Conservation (phyloP, 2,797 vertebrate genomes). For the Cyclopterus lumpus region DNA sequence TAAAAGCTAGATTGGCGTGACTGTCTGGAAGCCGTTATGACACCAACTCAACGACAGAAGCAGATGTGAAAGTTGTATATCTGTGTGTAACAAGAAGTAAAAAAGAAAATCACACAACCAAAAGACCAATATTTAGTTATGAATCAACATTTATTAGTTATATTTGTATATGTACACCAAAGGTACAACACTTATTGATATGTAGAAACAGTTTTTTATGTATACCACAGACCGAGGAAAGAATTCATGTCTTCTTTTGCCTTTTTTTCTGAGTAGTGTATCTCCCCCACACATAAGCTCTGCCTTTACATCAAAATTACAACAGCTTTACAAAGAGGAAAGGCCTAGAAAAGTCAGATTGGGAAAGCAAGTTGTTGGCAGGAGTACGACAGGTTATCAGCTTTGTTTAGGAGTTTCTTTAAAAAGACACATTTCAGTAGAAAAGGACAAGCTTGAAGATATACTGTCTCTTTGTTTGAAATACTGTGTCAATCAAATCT, state of each 20-base stretch:
- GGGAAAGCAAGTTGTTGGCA: constrained; percentile 69
- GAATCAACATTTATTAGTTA: constrained; percentile 98
- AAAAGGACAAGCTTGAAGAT: constrained; percentile 70
- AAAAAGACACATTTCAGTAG: constrained; percentile 69
- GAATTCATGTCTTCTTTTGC: constrained; percentile 70
- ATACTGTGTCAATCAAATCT: constrained; percentile 47
- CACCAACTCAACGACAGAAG: not conserved
- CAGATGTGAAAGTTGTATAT: not conserved
- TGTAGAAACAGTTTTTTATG: constrained; percentile 86
- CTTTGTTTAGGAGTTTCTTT: constrained; percentile 57
- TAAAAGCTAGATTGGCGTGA: not conserved
- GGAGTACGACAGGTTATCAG: constrained; percentile 61
- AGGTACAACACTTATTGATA: constrained; percentile 96
- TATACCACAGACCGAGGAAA: constrained; percentile 80
- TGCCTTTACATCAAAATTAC: constrained; percentile 87
- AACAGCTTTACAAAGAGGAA: constrained; percentile 86
- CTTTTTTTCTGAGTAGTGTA: constrained; percentile 70
- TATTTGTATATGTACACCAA: constrained; percentile 96
- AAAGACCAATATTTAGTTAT: constrained; percentile 83
- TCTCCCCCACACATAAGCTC: constrained; percentile 67
- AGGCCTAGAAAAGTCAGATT: constrained; percentile 83
- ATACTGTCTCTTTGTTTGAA: constrained; percentile 60
- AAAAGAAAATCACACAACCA: constrained; percentile 2
- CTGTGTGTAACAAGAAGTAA: not conserved
- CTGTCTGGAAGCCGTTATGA: not conserved